Evolutionary conservation across 2,113 vertebrate genomes (phyloP), one percentile per base, ranked within the genome.

Genomic region (Podocnemis expansa): DNA sequence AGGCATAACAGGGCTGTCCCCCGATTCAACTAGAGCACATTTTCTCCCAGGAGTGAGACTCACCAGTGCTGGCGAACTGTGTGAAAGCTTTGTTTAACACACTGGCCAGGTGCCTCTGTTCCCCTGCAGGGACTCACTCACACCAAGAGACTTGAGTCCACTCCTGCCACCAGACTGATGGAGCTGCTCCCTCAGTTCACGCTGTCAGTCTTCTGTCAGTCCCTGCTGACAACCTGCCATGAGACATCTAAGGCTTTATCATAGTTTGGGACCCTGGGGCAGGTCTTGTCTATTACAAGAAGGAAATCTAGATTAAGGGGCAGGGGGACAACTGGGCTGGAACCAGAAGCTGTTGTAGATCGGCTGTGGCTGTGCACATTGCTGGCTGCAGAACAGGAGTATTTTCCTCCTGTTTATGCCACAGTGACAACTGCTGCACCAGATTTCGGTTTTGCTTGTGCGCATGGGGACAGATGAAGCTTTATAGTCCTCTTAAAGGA

Each of bases 291-390:
- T 76, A 22, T 70, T 87, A 41, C 6, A 31, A 56, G 83, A 87
- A 24, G 85, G 80, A 70, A 94, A 3, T 54, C 7, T 67, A 56
- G 3, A 52, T 83, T 47, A 87, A 84, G 54, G 38, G 4, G 2
- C 25, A 41, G 9, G 51, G 81, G 2, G 80, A 22, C n/a, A 88
- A 34, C 7, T 9, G 5, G 84, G 49, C 19, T 85, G 2, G 1
- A 0, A 0, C 63, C 70, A 4, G 9, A 70, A 10, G 63, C 63
- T n/a, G 34, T 67, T 21, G 34, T 38, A n/a, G 17, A 22, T 21
- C 17, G 3, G 34, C 34, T 38, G 5, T 38, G 63, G n/a, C 19
- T 70, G 19, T 38, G n/a, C 19, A 10, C 21, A 21, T 70, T 10
- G 16, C 22, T 25, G 19, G n/a, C 70, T 75, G 24, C 38, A 75